Percentiles rank a stretch among this genome's conserved stretches.
phyloP scores from a whole-genome alignment of 2,113 vertebrate genomes.

The Cynoglossus semilaevis region DNA sequence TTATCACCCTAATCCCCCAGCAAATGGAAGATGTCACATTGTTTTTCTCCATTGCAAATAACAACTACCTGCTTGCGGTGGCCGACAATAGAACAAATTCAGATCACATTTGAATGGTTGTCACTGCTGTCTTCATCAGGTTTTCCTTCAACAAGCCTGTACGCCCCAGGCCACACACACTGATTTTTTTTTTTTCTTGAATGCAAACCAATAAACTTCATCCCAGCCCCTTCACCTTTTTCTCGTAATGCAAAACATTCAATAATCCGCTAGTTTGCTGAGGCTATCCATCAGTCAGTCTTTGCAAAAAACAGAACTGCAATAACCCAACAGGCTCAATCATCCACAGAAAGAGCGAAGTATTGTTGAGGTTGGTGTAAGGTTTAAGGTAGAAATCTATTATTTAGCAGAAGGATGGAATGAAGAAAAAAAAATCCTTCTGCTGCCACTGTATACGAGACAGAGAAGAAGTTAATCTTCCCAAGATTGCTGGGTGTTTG shows the following conservation, averaged over 20 bases:
- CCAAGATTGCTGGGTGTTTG: slow-evolving; percentile 13
- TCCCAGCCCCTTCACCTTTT: not conserved
- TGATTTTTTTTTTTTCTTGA: not conserved
- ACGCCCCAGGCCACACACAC: slow-evolving; percentile 30
- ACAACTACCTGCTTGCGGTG: slow-evolving; percentile 57
- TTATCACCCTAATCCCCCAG: slow-evolving; percentile 49
- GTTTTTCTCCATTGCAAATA: slow-evolving; percentile 59
- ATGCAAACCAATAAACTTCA: not conserved
- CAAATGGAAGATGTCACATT: slow-evolving; percentile 61
- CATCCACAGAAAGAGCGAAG: slow-evolving; percentile 1
- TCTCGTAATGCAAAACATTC: slow-evolving; percentile 12
- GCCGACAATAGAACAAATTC: slow-evolving; percentile 55
- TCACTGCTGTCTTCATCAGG: slow-evolving; percentile 42
- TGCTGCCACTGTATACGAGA: slow-evolving; percentile 23
- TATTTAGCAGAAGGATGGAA: slow-evolving; percentile 19
- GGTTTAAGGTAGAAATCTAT: slow-evolving; percentile 1
- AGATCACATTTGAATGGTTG: slow-evolving; percentile 59
- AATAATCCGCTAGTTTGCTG: slow-evolving; percentile 23
- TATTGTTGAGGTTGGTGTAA: not conserved
- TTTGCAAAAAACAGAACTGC: slow-evolving; percentile 24
- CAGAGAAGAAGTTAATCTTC: not conserved
- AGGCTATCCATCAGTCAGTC: slow-evolving; percentile 20
- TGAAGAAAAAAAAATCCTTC: slow-evolving; percentile 21
- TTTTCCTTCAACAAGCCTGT: slow-evolving; percentile 41
- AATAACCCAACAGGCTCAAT: slow-evolving; percentile 24